Evolutionary conservation across 2,888 invertebrate genomes (phyloP).

Genomic region (Phalangium opilio): DNA sequence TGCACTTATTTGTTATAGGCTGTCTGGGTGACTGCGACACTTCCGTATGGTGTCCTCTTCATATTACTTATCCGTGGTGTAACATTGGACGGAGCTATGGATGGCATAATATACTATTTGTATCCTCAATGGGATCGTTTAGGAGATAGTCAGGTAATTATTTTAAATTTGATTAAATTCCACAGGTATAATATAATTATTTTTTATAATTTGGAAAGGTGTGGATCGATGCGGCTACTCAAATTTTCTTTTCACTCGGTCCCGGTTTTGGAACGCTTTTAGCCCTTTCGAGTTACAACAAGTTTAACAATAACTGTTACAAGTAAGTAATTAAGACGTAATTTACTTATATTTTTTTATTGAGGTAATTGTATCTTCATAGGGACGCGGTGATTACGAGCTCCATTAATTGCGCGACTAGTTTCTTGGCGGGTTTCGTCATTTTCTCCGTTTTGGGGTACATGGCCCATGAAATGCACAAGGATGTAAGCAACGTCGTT

Average conservation of each 20-base stretch:
- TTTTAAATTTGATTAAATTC: too few species aligned
- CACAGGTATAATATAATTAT: too few species aligned
- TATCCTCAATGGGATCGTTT: conserved; percentile 79
- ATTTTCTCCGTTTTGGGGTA: conserved; percentile 89
- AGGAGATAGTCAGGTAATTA: conserved; percentile 49
- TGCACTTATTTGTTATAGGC: conserved; percentile 15
- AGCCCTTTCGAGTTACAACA: conserved; percentile 82
- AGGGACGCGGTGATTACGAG: conserved; percentile 79
- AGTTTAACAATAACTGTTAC: conserved; percentile 66
- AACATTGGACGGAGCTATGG: conserved; percentile 65
- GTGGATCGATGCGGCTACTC: conserved; percentile 86
- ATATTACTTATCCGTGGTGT: conserved; percentile 68
- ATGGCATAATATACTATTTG: conserved; percentile 73
- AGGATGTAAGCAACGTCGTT: conserved; percentile 69
- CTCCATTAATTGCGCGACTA: conserved; percentile 76
- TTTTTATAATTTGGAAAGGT: conserved; percentile 46
- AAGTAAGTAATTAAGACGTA: neutral
- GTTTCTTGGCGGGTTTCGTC: conserved; percentile 83
- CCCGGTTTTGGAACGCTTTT: conserved; percentile 82
- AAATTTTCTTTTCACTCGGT: conserved; percentile 83
- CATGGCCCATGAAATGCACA: conserved; percentile 79
- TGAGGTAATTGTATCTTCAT: conserved; percentile 13
- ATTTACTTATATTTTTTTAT: neutral
- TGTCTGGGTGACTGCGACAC: conserved; percentile 76
- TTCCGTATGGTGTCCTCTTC: conserved; percentile 76